These are phyloP conservation scores for Hololepta plana DNA, from an alignment of 2,888 invertebrate species.

Conservation along the genomic window DNA sequence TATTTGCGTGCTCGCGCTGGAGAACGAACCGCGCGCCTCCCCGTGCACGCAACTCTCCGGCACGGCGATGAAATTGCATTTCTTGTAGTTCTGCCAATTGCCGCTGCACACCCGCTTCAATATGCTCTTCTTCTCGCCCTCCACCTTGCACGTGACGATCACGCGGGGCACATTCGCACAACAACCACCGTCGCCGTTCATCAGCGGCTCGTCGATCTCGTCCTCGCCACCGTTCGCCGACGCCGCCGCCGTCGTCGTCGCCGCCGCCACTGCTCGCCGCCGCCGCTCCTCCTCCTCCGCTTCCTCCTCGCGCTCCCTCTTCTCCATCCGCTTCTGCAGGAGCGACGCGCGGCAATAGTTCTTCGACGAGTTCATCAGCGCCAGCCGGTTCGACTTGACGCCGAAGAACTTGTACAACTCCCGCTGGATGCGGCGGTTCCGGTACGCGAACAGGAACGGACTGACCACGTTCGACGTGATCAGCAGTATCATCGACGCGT, in stretches of 20 bases:
- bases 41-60: slow-evolving; percentile 23
- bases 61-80: slow-evolving; percentile 20
- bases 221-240: slow-evolving; percentile 1
- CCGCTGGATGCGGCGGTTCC: slow-evolving; percentile 46
- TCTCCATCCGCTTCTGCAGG: slow-evolving; percentile 2
- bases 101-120: slow-evolving; percentile 23
- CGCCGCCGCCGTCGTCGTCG: slow-evolving; percentile 3
- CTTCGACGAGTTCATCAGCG: slow-evolving; percentile 1
- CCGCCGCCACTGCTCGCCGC: neutral
- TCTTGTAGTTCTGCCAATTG: slow-evolving; percentile 13
- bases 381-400: slow-evolving; percentile 13
- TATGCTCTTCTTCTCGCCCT: slow-evolving; percentile 22
- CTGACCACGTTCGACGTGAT: slow-evolving; percentile 46
- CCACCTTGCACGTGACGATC: slow-evolving; percentile 20
- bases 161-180: slow-evolving; percentile 17
- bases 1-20: slow-evolving; percentile 26
- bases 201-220: slow-evolving; percentile 7
- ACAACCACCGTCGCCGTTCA: slow-evolving; percentile 3
- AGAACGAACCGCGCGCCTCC: slow-evolving; percentile 25
- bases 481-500: slow-evolving; percentile 35
- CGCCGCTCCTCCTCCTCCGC: neutral
- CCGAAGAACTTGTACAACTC: slow-evolving; percentile 34
- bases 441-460: slow-evolving; percentile 60
- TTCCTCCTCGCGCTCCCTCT: slow-evolving; percentile 1
- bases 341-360: too few species aligned